Evolutionary conservation across 2,113 vertebrate genomes (phyloP).

Genomic region (Notarius lentiginosus): DNA sequence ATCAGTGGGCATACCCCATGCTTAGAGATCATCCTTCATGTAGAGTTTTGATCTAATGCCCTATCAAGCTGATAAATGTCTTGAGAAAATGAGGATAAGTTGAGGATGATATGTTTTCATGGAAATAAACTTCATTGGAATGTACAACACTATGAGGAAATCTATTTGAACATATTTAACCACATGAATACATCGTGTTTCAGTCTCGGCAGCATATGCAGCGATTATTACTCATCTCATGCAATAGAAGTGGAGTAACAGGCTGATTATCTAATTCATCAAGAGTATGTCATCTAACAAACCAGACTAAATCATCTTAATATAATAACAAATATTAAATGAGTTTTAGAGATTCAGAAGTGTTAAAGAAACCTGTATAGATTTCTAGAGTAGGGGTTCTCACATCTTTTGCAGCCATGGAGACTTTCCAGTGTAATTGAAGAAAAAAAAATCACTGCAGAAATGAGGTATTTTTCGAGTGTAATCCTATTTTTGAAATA

Average conservation of each 20-base stretch:
- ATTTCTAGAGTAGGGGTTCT: not conserved
- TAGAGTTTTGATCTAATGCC: not conserved
- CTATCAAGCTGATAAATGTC: not conserved
- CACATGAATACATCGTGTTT: not conserved
- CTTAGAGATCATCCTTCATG: not conserved
- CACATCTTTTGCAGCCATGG: not conserved
- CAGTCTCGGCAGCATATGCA: not conserved
- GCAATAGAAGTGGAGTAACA: not conserved
- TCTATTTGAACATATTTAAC: not conserved
- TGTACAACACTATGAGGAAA: not conserved
- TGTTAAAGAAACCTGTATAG: not conserved
- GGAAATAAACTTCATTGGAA: not conserved
- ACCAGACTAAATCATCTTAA: not conserved
- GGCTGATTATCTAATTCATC: slow-evolving; percentile 6
- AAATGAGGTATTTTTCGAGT: not conserved
- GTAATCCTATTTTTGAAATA: not conserved
- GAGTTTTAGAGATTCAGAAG: not conserved
- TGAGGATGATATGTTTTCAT: not conserved
- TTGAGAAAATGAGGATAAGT: not conserved
- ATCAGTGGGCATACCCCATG: not conserved
- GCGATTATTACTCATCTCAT: not conserved
- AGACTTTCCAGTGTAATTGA: not conserved
- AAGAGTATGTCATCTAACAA: not conserved
- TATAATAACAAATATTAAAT: not conserved
- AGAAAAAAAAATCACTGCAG: not conserved